phyloP scores from a whole-genome alignment of 2,797 vertebrate species.

The Enteromius viviparus region DNA sequence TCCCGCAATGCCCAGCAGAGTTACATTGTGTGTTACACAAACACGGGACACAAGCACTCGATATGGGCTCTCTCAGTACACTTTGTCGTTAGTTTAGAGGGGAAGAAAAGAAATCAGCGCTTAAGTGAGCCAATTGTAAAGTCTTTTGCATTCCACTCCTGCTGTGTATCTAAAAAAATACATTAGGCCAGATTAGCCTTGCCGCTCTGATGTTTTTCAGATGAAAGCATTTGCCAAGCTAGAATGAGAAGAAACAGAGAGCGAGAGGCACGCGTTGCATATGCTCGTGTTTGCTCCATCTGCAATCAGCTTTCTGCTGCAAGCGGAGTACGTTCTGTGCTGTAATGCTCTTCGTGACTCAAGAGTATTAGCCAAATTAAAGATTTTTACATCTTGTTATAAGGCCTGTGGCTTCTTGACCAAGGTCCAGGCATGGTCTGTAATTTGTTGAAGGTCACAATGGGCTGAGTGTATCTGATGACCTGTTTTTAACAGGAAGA shows the following conservation, averaged over 20 bases:
- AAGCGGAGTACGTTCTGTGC: conserved; percentile 47
- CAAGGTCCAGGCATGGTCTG: conserved; percentile 65
- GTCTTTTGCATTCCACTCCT: conserved; percentile 62
- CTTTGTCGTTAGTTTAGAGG: conserved; percentile 42
- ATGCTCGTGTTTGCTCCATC: conserved; percentile 50
- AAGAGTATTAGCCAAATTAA: conserved; percentile 70
- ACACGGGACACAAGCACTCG: conserved; percentile 30
- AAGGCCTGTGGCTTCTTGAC: conserved; percentile 35
- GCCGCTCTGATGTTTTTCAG: conserved; percentile 64
- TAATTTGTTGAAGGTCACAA: conserved; percentile 71
- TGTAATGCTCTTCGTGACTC: conserved; percentile 71
- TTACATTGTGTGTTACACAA: conserved; percentile 59
- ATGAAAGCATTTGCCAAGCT: conserved; percentile 66
- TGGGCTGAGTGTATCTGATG: conserved; percentile 23
- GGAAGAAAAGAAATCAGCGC: conserved; percentile 38
- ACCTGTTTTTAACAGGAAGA: not conserved
- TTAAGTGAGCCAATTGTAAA: conserved; percentile 41
- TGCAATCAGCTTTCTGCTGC: conserved; percentile 58
- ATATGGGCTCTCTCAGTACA: conserved; percentile 32
- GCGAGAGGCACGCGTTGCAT: conserved; percentile 13
- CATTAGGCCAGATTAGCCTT: conserved; percentile 54
- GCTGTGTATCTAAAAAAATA: conserved; percentile 62
- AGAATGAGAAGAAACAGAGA: conserved; percentile 24
- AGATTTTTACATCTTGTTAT: conserved; percentile 62
- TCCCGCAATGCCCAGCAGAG: conserved; percentile 48